Evolutionary conservation across 2,888 invertebrate genomes (phyloP).

Genomic region (Notodonta dromedarius): DNA sequence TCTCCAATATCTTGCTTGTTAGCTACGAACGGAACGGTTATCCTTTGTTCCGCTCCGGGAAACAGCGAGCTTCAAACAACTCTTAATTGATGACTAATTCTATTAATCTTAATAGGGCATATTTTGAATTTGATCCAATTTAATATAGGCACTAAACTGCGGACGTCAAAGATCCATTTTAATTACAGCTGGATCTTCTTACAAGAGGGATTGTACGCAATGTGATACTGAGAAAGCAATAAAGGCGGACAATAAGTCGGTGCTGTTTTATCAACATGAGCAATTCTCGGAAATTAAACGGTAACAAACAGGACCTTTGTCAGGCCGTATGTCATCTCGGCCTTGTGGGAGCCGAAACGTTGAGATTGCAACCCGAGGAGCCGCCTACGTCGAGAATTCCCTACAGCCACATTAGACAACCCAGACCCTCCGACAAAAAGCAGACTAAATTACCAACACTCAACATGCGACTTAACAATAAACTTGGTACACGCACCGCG

Average conservation of each 20-base stretch:
- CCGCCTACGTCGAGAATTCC: conserved; percentile 25
- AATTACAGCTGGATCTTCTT: conserved; percentile 20
- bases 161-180: conserved; percentile 8
- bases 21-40: conserved; percentile 23
- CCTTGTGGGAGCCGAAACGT: conserved; percentile 26
- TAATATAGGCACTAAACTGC: background rate
- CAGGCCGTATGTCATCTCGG: conserved; percentile 17
- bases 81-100: conserved; percentile 41
- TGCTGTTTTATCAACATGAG: conserved; percentile 49
- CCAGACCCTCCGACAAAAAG: conserved; percentile 19
- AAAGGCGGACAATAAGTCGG: conserved; percentile 56
- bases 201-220: conserved; percentile 37
- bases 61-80: conserved; percentile 31
- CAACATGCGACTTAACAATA: conserved; percentile 10
- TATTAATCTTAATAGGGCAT: conserved; percentile 2
- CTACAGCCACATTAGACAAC: conserved; percentile 22
- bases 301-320: conserved; percentile 55
- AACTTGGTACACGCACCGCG: conserved; percentile 14
- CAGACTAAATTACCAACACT: conserved; percentile 10
- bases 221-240: conserved; percentile 48
- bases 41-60: conserved; percentile 34
- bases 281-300: conserved; percentile 62
- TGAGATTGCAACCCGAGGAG: conserved; percentile 34
- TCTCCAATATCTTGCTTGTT: conserved; percentile 13
- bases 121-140: conserved; percentile 5